phyloP scores from a whole-genome alignment of 2,888 invertebrate genomes.

The Mechanitis mazaeus region DNA sequence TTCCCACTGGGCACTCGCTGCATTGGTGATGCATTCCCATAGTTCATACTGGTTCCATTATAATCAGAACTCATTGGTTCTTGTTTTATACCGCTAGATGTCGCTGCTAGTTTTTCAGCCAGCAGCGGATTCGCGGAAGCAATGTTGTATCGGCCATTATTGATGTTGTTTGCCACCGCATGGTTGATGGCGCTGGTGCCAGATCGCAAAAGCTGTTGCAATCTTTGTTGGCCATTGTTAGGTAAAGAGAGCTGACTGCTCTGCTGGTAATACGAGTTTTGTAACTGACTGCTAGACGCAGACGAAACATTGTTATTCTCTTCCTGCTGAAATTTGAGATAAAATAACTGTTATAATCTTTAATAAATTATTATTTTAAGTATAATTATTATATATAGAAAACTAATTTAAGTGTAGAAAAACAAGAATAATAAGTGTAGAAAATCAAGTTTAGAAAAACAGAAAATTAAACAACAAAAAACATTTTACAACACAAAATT shows the following conservation, averaged over 20 bases:
- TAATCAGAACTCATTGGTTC: slow-evolving; percentile 72
- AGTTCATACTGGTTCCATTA: slow-evolving; percentile 71
- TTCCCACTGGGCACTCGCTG: slow-evolving; percentile 73
- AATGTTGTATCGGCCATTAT: slow-evolving; percentile 83
- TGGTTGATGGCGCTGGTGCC: slow-evolving; percentile 71
- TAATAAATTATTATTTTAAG: not conserved
- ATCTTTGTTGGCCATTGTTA: slow-evolving; percentile 64
- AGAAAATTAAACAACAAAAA: too few relatives aligned
- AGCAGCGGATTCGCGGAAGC: slow-evolving; percentile 91
- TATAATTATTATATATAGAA: not conserved
- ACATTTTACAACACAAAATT: too few relatives aligned
- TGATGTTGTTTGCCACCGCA: slow-evolving; percentile 64
- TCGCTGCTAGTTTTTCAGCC: slow-evolving; percentile 89
- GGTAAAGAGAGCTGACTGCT: slow-evolving; percentile 55
- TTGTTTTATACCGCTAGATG: slow-evolving; percentile 79
- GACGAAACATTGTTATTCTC: slow-evolving; percentile 72
- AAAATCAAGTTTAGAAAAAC: too few relatives aligned
- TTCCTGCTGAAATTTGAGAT: slow-evolving; percentile 66
- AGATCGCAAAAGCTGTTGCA: slow-evolving; percentile 65
- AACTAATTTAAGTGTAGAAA: too few relatives aligned
- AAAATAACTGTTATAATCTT: not conserved
- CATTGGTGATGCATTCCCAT: slow-evolving; percentile 70
- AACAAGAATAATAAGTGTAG: too few relatives aligned
- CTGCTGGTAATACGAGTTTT: slow-evolving; percentile 64
- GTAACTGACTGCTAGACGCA: slow-evolving; percentile 61